Conservation (phyloP, 2,797 vertebrate species). For the Sciurus vulgaris region DNA sequence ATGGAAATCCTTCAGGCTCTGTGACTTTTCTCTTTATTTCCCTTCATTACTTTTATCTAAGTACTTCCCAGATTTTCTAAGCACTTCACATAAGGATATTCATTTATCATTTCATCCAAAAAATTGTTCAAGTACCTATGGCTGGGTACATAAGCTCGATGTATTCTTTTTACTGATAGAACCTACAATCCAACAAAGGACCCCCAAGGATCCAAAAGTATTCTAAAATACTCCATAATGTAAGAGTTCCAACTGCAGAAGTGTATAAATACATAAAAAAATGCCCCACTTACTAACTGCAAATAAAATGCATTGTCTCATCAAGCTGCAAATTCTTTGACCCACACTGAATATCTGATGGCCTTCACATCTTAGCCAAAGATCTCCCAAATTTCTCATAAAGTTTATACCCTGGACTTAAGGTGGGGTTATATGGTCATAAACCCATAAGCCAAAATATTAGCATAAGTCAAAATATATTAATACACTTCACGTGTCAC, state of each 20-base stretch:
- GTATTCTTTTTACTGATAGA: background rate
- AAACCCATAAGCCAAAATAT: background rate
- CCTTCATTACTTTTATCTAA: background rate
- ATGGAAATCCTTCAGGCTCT: background rate
- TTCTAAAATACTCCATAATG: background rate
- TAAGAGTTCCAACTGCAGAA: background rate
- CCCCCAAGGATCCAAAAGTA: background rate
- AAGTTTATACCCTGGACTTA: background rate
- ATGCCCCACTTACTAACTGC: background rate
- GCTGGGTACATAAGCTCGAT: background rate
- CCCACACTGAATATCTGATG: background rate
- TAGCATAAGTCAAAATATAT: background rate
- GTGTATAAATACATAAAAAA: background rate
- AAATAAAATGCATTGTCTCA: conserved; percentile 24
- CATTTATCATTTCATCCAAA: background rate
- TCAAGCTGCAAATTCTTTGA: conserved; percentile 17
- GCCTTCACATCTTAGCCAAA: background rate
- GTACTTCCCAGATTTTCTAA: background rate
- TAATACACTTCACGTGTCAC: no score
- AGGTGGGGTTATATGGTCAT: background rate
- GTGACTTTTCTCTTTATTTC: background rate
- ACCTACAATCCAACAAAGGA: background rate
- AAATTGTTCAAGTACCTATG: background rate
- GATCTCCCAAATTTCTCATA: background rate
- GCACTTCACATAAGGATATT: background rate